These are phyloP conservation scores for Glyphotaelius pellucidus DNA, from an alignment of 2,888 invertebrate species.

Conservation along the genomic window DNA sequence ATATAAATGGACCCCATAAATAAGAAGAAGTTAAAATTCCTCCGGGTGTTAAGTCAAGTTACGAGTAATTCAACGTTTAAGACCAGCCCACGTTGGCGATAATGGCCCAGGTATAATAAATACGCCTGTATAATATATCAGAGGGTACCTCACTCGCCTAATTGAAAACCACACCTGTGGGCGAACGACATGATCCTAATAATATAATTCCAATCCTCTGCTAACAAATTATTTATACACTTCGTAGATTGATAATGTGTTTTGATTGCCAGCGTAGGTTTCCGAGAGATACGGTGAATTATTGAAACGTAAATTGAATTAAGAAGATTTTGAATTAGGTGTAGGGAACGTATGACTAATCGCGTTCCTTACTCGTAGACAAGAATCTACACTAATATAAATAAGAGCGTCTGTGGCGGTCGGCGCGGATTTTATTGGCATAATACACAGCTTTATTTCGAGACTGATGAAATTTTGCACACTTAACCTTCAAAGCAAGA, in stretches of 20 bases:
- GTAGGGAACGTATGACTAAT: background rate
- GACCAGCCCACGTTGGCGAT: conserved; percentile 8
- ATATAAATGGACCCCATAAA: background rate
- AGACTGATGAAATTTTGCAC: too few species aligned
- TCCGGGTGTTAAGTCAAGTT: background rate
- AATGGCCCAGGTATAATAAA: background rate
- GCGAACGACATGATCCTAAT: conserved; percentile 16
- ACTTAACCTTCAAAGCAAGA: too few species aligned
- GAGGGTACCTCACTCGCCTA: background rate
- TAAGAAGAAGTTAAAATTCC: conserved; percentile 34
- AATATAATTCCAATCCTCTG: conserved; percentile 31
- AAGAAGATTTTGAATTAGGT: background rate
- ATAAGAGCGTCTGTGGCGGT: background rate
- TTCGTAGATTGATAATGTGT: background rate
- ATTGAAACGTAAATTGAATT: background rate
- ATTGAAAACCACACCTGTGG: conserved; percentile 37
- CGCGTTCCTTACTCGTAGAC: background rate
- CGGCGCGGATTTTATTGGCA: too few species aligned
- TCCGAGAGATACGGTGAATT: background rate
- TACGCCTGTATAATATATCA: background rate
- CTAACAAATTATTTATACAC: conserved; percentile 28
- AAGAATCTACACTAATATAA: background rate
- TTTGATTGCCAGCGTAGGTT: background rate
- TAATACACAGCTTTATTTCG: too few species aligned
- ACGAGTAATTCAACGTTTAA: background rate